Percentiles rank a stretch among this genome's conserved stretches.
These are phyloP conservation scores for Clepsis dumicolana DNA, from an alignment of 2,888 invertebrate genomes.

Conservation along the genomic window DNA sequence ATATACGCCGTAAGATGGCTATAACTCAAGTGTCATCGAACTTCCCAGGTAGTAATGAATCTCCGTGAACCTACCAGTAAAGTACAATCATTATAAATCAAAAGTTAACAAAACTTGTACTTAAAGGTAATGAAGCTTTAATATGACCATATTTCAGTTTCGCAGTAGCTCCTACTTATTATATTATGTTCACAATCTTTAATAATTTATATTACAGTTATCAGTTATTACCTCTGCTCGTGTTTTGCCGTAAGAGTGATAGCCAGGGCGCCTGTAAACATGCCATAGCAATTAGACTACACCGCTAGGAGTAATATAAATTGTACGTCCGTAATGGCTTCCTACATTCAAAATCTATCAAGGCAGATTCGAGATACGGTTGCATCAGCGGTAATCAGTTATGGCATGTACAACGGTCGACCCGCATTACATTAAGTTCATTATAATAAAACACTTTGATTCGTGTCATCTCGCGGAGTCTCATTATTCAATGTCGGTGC, in stretches of 20 bases:
- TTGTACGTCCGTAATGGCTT: conserved; percentile 57
- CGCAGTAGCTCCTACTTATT: not conserved
- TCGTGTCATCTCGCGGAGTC: conserved; percentile 67
- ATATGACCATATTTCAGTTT: conserved; percentile 8
- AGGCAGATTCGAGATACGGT: conserved; percentile 61
- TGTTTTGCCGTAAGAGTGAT: conserved; percentile 2
- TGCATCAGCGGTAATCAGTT: conserved; percentile 62
- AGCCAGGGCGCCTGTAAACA: conserved; percentile 1
- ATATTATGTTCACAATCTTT: conserved; percentile 12
- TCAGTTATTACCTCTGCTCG: conserved; percentile 2
- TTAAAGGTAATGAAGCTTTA: not conserved
- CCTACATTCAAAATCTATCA: conserved; percentile 71
- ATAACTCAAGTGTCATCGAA: not conserved
- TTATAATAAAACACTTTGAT: conserved; percentile 76
- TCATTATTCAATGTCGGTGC: conserved; percentile 77
- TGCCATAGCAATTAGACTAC: conserved; percentile 39
- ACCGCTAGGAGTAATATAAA: conserved; percentile 46
- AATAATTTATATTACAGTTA: conserved; percentile 16
- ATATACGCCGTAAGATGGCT: not conserved
- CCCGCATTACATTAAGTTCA: conserved; percentile 66
- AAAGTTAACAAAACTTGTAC: not conserved
- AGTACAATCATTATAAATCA: conserved; percentile 4
- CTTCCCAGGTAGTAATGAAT: not conserved
- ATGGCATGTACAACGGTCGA: conserved; percentile 66
- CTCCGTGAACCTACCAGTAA: not conserved